phyloP scores from a whole-genome alignment of 2,797 vertebrate species.

The Prionace glauca region DNA sequence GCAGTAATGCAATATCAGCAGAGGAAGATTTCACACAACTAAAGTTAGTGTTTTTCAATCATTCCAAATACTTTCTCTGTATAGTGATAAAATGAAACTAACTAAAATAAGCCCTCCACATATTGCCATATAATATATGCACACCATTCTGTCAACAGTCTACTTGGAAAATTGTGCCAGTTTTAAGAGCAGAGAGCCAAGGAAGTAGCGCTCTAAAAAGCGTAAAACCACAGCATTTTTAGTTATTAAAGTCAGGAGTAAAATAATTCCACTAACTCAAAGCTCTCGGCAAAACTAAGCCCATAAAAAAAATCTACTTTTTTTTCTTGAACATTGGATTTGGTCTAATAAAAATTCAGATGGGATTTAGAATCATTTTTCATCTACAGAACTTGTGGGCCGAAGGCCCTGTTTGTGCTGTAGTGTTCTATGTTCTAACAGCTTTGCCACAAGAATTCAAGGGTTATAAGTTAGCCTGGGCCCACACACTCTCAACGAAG shows the following conservation, averaged over 20 bases:
- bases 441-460: neutral
- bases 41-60: neutral
- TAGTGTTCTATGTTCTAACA: too few relatives aligned
- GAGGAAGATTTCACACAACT: neutral
- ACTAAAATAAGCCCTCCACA: neutral
- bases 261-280: neutral
- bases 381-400: neutral
- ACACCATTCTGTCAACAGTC: neutral
- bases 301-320: neutral
- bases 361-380: neutral
- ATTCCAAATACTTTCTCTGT: neutral
- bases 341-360: neutral
- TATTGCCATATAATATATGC: neutral
- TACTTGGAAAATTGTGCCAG: neutral
- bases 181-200: neutral
- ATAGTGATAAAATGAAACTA: neutral
- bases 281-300: neutral
- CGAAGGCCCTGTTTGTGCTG: too few relatives aligned
- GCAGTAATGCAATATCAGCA: neutral
- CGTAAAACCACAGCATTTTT: neutral
- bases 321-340: neutral
- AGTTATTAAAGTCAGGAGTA: neutral
- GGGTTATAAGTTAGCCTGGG: neutral
- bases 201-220: neutral
- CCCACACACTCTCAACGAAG: neutral